Base-by-base conservation (phyloP, 2,888 invertebrate species). In the Drosophila anomalata region DNA sequence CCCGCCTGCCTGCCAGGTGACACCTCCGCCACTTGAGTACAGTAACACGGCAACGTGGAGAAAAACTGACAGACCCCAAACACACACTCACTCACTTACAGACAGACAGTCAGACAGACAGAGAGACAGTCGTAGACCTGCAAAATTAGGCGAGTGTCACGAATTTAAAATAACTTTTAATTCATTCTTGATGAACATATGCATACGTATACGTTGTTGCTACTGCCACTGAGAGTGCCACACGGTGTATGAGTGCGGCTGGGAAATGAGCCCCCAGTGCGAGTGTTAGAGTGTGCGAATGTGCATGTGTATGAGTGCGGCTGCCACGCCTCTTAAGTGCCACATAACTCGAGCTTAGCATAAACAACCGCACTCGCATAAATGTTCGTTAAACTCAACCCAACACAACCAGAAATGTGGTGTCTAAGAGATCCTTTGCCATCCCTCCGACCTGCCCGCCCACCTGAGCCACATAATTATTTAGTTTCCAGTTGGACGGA, bases 111-210 rank as follows among this genome's bases (percentile, higher is more conserved):
- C 39, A 29, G 8, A 20, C 63, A 52, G 33, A 12, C 63, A 41
- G n/a, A 24, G 39, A 41, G 36, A 52, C 50, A 52, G 48, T 55
- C 54, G 65, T 58, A 70, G 82, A 81, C 77, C 74, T 77, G 71
- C 76, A 77, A 78, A 89, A 88, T 87, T 88, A 83, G 84, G 79
- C 79, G 83, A 89, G 79, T 87, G 87, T 88, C 89, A 89, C 89
- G 87, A 89, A 86, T 88, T 89, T 89, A 88, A 87, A 87, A 83
- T 87, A 89, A 89, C 84, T 89, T 89, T 88, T 88, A 84, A 86
- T 89, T 89, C 82, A 82, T 86, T 81, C 87, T 88, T 88, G 84
- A 88, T 86, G 84, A 88, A 84, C 79, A 72, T 73, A 74, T 84
- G 75, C 48, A 67, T 66, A 63, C 57, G 53, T 41, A 66, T 41